These are phyloP conservation scores for Lithophane ornitopus DNA, from an alignment of 2,888 invertebrate species.

Conservation along the genomic window DNA sequence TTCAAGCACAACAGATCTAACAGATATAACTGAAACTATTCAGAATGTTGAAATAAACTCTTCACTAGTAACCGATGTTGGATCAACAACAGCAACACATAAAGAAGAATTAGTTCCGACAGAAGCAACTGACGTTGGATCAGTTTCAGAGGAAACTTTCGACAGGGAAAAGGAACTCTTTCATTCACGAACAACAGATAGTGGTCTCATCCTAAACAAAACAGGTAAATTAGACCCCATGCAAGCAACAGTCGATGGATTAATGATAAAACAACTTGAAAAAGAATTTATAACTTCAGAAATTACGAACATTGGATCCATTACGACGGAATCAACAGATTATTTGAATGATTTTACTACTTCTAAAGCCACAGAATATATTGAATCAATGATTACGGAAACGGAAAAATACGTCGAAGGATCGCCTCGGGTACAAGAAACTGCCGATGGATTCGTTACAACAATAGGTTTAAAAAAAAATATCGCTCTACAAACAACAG, in stretches of 20 bases:
- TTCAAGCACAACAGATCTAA: background rate
- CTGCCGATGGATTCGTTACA: background rate
- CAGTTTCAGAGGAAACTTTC: conserved; percentile 2
- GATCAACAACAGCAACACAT: conserved; percentile 2
- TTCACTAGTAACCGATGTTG: background rate
- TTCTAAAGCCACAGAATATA: conserved; percentile 8
- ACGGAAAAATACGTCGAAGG: background rate
- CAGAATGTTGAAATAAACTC: conserved; percentile 13
- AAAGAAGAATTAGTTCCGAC: background rate
- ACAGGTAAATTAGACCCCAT: background rate
- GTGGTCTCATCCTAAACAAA: background rate
- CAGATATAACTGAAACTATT: conserved; percentile 15
- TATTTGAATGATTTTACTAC: conserved; percentile 28
- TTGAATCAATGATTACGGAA: conserved; percentile 6
- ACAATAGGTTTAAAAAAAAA: background rate
- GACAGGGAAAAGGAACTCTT: background rate
- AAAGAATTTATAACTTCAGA: conserved; percentile 8
- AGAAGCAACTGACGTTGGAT: conserved; percentile 7
- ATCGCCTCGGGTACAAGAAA: conserved; percentile 1
- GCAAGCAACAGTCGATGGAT: background rate
- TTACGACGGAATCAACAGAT: conserved; percentile 17
- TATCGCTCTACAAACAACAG: background rate
- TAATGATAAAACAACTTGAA: conserved; percentile 12
- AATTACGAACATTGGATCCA: conserved; percentile 25
- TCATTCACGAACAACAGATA: conserved; percentile 18